Conservation (phyloP, 2,888 invertebrate species). For the Caenorhabditis macrosperma region DNA sequence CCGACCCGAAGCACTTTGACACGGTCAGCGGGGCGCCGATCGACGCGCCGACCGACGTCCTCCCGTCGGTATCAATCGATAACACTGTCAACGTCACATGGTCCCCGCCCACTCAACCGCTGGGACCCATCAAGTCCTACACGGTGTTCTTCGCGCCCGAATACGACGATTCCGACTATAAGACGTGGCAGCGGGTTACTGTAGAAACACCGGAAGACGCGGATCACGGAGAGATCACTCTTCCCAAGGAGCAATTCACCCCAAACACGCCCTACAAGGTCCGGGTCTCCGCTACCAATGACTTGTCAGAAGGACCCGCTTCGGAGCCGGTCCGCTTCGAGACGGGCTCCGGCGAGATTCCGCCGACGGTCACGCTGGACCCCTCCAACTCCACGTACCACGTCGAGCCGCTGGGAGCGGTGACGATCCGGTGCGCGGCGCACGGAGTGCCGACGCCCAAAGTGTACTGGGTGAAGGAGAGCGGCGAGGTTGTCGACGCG, state of each 20-base stretch:
- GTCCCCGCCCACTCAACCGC: slow-evolving; percentile 74
- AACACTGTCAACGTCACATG: slow-evolving; percentile 77
- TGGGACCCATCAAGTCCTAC: slow-evolving; percentile 74
- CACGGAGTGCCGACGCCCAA: slow-evolving; percentile 76
- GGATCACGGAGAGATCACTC: slow-evolving; percentile 66
- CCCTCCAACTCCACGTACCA: slow-evolving; percentile 67
- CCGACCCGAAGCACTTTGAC: slow-evolving; percentile 73
- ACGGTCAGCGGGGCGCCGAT: slow-evolving; percentile 79
- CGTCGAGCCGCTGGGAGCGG: slow-evolving; percentile 72
- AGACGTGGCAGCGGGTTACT: slow-evolving; percentile 73
- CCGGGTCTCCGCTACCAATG: slow-evolving; percentile 77
- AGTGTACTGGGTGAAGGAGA: slow-evolving; percentile 75
- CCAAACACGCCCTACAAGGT: slow-evolving; percentile 74
- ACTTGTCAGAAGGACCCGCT: slow-evolving; percentile 78
- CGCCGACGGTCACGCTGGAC: slow-evolving; percentile 74
- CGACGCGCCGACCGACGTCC: slow-evolving; percentile 76
- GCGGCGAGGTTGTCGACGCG: slow-evolving; percentile 70
- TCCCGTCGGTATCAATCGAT: slow-evolving; percentile 73
- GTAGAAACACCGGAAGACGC: slow-evolving; percentile 62
- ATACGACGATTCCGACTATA: slow-evolving; percentile 72
- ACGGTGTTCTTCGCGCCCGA: slow-evolving; percentile 77
- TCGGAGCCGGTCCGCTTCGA: slow-evolving; percentile 73
- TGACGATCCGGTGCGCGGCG: slow-evolving; percentile 72
- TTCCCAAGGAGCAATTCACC: slow-evolving; percentile 73
- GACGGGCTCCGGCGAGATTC: slow-evolving; percentile 78